Base-by-base conservation (phyloP, 1,140 invertebrate species). In the Drosophila pseudoobscura region DNA sequence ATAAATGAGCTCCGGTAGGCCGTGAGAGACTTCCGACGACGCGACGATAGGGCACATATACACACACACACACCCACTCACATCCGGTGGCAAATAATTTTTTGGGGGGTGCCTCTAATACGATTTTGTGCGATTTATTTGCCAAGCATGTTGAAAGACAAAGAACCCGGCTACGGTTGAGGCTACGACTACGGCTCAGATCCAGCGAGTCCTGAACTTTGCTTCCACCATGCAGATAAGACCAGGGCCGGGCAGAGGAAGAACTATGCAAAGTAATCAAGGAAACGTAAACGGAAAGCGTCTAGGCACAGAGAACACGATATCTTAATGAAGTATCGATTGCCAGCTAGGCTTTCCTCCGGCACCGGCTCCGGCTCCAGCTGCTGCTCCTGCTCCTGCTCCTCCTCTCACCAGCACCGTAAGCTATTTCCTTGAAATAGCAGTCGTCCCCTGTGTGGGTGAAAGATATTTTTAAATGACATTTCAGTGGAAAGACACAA, bases 281-380 rank as follows among this genome's bases (percentile, higher is more conserved):
- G 88, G 83, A 90, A 90, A 90, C 88, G 87, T 84, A 90, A 90
- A 90, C 88, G 88, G 88, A 90, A 90, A 88, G 74, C 79, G 82
- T 83, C 88, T 88, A 87, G 78, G 82, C 82, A 87, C 69, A 39
- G 73, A 78, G 84, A 87, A 85, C 88, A 83, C 83, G 82, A 90
- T 90, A 90, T 90, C 88, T 90, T 90, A 90, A 90, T 90, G 88
- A 90, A 90, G 88, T 90, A 90, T 90, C 88, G 88, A 90, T 90
- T 90, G 83, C 76, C 49, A 65, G 70, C 51, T 54, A 24, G 53
- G 47, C 29, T 3, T 20, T 20, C 20, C 24, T 26, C 24, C 24
- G 24, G 24, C 24, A 6, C 24, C 24, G 3, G 24, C 24, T 26
- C 24, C 20, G 2, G 20, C 20, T 20, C 17, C 17, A 17, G 20